Evolutionary conservation across 2,888 invertebrate species (phyloP), one percentile per base, ranked within the genome.

Genomic region (Escarpia spicata): DNA sequence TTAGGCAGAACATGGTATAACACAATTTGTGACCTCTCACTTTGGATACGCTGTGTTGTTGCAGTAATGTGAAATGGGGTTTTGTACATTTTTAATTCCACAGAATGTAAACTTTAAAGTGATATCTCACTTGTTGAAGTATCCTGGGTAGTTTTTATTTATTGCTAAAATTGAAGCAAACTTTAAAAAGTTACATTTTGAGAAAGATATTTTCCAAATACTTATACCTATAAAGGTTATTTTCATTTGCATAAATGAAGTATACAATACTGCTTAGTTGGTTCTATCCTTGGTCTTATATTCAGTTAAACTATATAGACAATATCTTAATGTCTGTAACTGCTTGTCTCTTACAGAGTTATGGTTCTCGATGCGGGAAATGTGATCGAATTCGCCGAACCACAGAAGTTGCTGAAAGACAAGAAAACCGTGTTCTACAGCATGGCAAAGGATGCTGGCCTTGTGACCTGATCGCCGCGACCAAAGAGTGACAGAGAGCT

Each of bases 381-480:
- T 90, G 94, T 96, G 10, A 93, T 94, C 44, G 96, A 96, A 93
- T 96, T 95, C 94, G 95, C 95, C 75, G 93, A 93, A n/a, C 96
- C 96, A 3, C 94, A 95, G 60, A 94, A 93, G 3, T 93, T 96
- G 9, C 94, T 96, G 75, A 94, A 95, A 90, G 93, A 95, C 92
- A 93, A 93, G 31, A 93, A 93, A 26, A 94, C 94, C 91, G 93
- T 96, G 58, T 96, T 96, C 94, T 95, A 95, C 93, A 94, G 95
- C 31, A 95, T 96, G 95, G 96, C 96, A 3, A 95, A 94, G 92
- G 96, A 96, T 94, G 96, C 96, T 37, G 95, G 95, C 9, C 94
- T 96, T 19, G 95, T 94, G n/a, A 9, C 43, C n/a, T 52, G 52
- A 52, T 91, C 37, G 52, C 91, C 8, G 19, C 75, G 19, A 19